Evolutionary conservation across 2,888 invertebrate genomes (phyloP), one percentile per base, ranked within the genome.

Genomic region (Apotomis betuletana): DNA sequence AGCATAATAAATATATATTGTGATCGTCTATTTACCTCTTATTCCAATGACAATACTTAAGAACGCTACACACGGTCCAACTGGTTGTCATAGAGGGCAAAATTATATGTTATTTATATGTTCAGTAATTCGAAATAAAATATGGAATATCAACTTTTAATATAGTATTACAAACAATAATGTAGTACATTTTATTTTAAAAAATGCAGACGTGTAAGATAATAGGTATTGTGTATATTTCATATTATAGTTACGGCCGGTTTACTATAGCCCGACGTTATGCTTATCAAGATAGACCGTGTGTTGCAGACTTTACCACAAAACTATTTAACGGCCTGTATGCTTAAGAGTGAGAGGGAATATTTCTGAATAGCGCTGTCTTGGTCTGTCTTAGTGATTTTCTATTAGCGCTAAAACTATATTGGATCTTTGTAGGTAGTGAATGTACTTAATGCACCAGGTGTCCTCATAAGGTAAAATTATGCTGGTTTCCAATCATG

Each of bases 21-120:
- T 72, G 67, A 72, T 72, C 70, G 77, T 77, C 76, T 79, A 75
- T 81, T 85, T 86, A 87, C 84, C 86, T 87, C 84, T 83, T 81
- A 78, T 80, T 86, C 84, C 82, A 83, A 85, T 88, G 90, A 90
- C 90, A 90, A 90, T 90, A 90, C 85, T 73, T 79, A 77, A 74
- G 77, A 36, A 44, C 46, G 65, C 57, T 27, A 15, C 65, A 65
- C 65, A 65, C 46, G 65, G 44, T 65, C 46, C 12, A 64, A 65
- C 57, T 57, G 38, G 15, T n/a, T 38, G 36, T 12, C 27, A 8
- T 12, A 52, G 36, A 8, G 12, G 15, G 38, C 8, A 13, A 36
- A 54, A 36, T 0, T 49, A 38, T 9, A 9, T 59, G 9, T 13
- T 13, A 54, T 13, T 0, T 49, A 38, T 9, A 9, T 59, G 9